Base-by-base conservation (phyloP, 2,888 invertebrate species). In the Phlogophora meticulosa region DNA sequence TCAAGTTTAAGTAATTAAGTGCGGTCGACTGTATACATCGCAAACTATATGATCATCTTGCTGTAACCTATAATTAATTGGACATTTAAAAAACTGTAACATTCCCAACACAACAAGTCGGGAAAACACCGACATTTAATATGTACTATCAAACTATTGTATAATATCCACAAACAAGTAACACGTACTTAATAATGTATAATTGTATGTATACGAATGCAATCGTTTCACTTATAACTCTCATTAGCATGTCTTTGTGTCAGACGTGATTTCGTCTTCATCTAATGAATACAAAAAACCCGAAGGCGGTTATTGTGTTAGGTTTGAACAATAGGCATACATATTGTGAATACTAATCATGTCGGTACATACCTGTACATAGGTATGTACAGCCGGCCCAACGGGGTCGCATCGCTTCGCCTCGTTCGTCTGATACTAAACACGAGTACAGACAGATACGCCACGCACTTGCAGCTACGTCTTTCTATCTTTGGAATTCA, bases 281-380 rank as follows among this genome's bases (percentile, higher is more conserved):
- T 86, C 79, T 85, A 84, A 85, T 86, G 88, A 88, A 88, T 90
- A 89, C 84, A 89, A 89, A 92, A 87, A 89, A 86, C 74, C 81
- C 74, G 88, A 89, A 85, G 90, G 90, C 88, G 88, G 90, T 88
- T 89, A 92, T 91, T 92, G 91, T 92, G 88, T 91, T 91, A 90
- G 84, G 85, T 88, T 88, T 87, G 86, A 92, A 93, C 92, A 92
- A 92, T 92, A 85, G 91, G 78, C 84, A 77, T 81, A 87, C 90
- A 86, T 83, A 87, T 82, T 83, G 82, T 83, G 94, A 92, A 93
- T 93, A 90, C 88, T 92, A 93, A 94, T 91, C 84, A 57, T 43
- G 78, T 65, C 65, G 68, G 66, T 75, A 85, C 83, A 80, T 73
- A 83, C 62, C 65, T 66, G 66, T 75, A 85, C 83, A 80, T 73